A percentile compares a stretch with the other conserved stretches of the same genome.
Conservation (phyloP, 2,113 vertebrate species). For the Clinocottus analis region DNA sequence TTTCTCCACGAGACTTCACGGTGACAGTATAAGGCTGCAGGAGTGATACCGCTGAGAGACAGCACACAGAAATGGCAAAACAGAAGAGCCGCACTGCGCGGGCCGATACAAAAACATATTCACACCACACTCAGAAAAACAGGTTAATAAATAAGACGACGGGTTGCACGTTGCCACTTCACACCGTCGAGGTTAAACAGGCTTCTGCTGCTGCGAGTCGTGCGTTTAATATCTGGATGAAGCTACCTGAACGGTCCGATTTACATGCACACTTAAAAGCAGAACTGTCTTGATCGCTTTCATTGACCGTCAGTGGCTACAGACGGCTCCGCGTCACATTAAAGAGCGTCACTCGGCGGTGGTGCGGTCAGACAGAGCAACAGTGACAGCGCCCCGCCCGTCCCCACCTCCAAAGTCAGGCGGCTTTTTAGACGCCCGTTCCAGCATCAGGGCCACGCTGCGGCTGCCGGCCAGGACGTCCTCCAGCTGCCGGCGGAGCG, state of each 20-base stretch:
- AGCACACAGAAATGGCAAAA: conserved; percentile 74
- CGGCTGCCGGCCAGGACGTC: conserved; percentile 90
- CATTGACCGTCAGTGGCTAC: conserved; percentile 31
- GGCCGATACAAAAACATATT: conserved; percentile 64
- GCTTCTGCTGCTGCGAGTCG: conserved; percentile 43
- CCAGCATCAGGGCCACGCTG: conserved; percentile 87
- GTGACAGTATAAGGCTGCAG: conserved; percentile 71
- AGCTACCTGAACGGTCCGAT: conserved; percentile 53
- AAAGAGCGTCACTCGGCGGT: conserved; percentile 39
- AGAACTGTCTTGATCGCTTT: background rate
- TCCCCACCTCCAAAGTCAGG: conserved; percentile 95
- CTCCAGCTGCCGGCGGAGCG: conserved; percentile 90
- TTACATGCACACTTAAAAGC: background rate
- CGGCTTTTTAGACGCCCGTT: conserved; percentile 84
- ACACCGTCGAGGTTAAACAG: conserved; percentile 43
- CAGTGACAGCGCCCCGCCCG: conserved; percentile 79
- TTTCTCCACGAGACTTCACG: conserved; percentile 69
- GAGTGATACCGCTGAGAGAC: conserved; percentile 66
- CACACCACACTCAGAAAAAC: conserved; percentile 65
- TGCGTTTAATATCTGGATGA: conserved; percentile 49
- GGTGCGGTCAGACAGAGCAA: conserved; percentile 63
- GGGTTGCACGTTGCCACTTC: conserved; percentile 60
- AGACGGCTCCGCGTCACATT: conserved; percentile 58
- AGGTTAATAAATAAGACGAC: conserved; percentile 68
- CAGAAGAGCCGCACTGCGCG: conserved; percentile 67